Evolutionary conservation across 2,888 invertebrate genomes (phyloP).

Genomic region (Lasioglossum zephyrum): DNA sequence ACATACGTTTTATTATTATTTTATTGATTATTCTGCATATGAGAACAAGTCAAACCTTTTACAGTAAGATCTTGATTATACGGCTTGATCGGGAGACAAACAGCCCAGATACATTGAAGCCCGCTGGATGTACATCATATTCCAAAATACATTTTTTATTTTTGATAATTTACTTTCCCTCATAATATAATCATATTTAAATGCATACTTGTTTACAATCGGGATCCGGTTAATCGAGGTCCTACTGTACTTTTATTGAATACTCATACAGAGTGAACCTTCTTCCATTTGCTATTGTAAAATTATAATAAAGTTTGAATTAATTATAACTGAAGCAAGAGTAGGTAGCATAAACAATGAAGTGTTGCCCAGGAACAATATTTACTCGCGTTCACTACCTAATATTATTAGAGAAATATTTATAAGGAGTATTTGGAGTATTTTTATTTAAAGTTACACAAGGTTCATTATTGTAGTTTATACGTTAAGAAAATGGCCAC

Average conservation of each 20-base stretch:
- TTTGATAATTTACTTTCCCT: too few species aligned
- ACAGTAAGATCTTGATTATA: too few species aligned
- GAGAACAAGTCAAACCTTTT: background rate
- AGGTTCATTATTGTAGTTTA: background rate
- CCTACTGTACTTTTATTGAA: too few species aligned
- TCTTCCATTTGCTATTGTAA: background rate
- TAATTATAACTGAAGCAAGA: background rate
- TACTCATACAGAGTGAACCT: too few species aligned
- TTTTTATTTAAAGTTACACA: background rate
- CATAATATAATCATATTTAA: too few species aligned
- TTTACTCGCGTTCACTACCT: background rate
- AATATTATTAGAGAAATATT: background rate
- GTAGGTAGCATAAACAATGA: background rate
- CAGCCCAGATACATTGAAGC: too few species aligned
- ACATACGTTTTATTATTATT: too few species aligned
- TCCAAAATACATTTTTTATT: too few species aligned
- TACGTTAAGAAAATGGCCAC: background rate
- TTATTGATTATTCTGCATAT: background rate
- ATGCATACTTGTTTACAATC: too few species aligned
- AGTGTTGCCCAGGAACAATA: background rate
- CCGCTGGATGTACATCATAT: too few species aligned
- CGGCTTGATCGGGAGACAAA: too few species aligned
- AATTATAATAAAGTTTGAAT: background rate
- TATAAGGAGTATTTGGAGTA: background rate
- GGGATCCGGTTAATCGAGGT: too few species aligned